Base-by-base conservation (phyloP, 2,888 invertebrate species). In the Zygaena filipendulae region DNA sequence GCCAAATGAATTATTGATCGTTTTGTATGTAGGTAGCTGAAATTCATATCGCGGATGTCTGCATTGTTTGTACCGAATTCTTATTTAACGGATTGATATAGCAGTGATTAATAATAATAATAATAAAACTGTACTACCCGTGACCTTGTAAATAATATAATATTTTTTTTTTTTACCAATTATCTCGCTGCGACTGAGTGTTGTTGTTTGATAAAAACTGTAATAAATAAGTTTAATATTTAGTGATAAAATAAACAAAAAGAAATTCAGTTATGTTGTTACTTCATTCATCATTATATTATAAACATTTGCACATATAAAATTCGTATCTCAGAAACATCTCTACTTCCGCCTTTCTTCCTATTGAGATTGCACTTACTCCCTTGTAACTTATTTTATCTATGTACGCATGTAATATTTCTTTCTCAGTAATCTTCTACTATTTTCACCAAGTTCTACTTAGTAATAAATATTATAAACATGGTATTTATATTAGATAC, bases 231-330 rank as follows among this genome's bases (percentile, higher is more conserved):
- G 79, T 63, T 77, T 72, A 69, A 75, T 67, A 62, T 71, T 75
- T 74, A 79, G 77, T 75, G 63, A 74, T 72, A 79, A 75, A 79
- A 80, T 75, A 74, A 75, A 77, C 63, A 70, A 69, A 71, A 66
- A 69, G 70, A 71, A 67, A 56, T 42, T 51, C 39, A n/a, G n/a
- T n/a, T n/a, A n/a, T n/a, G n/a, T n/a, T n/a, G n/a, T n/a, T n/a
- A n/a, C n/a, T n/a, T n/a, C n/a, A n/a, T n/a, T n/a, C n/a, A n/a
- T n/a, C n/a, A n/a, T n/a, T n/a, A n/a, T n/a, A n/a, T 16, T 16
- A 16, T 16, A 16, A 16, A 16, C 7, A n/a, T n/a, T n/a, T n/a
- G n/a, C n/a, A n/a, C n/a, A n/a, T n/a, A n/a, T n/a, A n/a, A n/a
- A n/a, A n/a, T n/a, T n/a, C n/a, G n/a, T n/a, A n/a, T n/a, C n/a